Evolutionary conservation across 1,140 invertebrate genomes (phyloP).

Genomic region (Rhizoglyphus robini): DNA sequence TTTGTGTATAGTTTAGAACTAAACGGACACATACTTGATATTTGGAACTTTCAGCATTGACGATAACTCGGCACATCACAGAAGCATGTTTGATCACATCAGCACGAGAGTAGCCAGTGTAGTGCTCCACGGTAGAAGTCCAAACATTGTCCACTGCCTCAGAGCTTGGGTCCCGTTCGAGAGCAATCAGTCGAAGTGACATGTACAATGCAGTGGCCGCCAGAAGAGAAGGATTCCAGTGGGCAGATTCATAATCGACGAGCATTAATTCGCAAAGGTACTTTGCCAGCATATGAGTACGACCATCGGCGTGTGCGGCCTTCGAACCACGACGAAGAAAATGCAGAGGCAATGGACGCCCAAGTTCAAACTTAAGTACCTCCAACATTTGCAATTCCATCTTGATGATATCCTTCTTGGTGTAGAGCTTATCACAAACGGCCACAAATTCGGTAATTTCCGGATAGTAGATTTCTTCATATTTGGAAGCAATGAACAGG

Average conservation of each 20-base stretch:
- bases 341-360: slow-evolving; percentile 67
- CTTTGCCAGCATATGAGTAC: slow-evolving; percentile 73
- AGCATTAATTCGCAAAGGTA: slow-evolving; percentile 78
- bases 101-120: slow-evolving; percentile 37
- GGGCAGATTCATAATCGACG: slow-evolving; percentile 63
- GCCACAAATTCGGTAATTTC: slow-evolving; percentile 62
- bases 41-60: slow-evolving; percentile 35
- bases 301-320: slow-evolving; percentile 50
- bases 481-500: slow-evolving; percentile 86
- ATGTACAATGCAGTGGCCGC: slow-evolving; percentile 60
- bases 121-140: slow-evolving; percentile 37
- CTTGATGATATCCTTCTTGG: slow-evolving; percentile 21
- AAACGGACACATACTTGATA: slow-evolving; percentile 28
- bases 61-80: slow-evolving; percentile 35
- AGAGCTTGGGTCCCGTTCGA: background rate
- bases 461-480: slow-evolving; percentile 97
- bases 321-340: slow-evolving; percentile 71
- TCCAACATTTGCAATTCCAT: slow-evolving; percentile 39
- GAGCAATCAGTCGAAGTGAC: slow-evolving; percentile 38
- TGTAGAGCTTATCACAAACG: slow-evolving; percentile 21
- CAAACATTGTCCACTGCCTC: slow-evolving; percentile 29
- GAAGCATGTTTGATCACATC: slow-evolving; percentile 33
- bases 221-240: slow-evolving; percentile 62
- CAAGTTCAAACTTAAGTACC: slow-evolving; percentile 61
- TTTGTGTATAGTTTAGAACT: slow-evolving; percentile 8